A percentile compares a stretch with the other conserved stretches of the same genome.
phyloP scores from a whole-genome alignment of 2,113 vertebrate genomes.

The Numida meleagris region DNA sequence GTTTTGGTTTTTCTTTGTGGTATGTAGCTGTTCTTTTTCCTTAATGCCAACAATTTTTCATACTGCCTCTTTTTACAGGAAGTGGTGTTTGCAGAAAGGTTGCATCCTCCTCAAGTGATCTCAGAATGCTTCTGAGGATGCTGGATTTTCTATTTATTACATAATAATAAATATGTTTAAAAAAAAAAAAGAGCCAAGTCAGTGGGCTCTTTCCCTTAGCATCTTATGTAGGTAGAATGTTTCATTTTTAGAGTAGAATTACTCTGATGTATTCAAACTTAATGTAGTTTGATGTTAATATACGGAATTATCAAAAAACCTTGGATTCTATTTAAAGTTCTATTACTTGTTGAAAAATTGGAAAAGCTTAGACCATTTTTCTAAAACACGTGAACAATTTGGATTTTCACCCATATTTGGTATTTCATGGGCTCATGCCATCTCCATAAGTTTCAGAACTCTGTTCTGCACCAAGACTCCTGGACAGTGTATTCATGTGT shows the following conservation, averaged over 20 bases:
- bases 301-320: background rate
- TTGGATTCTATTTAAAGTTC: background rate
- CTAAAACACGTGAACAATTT: background rate
- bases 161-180: background rate
- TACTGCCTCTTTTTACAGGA: background rate
- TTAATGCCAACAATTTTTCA: background rate
- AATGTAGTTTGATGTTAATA: background rate
- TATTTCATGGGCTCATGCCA: background rate
- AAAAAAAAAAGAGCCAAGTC: background rate
- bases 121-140: background rate
- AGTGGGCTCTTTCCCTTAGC: background rate
- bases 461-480: background rate
- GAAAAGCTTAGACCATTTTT: background rate
- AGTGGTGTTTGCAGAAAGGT: background rate
- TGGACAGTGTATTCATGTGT: background rate
- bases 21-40: background rate
- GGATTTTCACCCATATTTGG: fast-evolving
- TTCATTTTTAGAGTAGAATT: background rate
- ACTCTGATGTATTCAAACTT: background rate
- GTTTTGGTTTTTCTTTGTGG: background rate
- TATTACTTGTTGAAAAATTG: background rate
- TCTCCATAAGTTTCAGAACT: background rate
- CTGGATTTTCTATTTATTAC: background rate
- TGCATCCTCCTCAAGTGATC: background rate
- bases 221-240: background rate